Percentiles rank a stretch among this genome's conserved stretches.
Conservation (phyloP, 2,888 invertebrate genomes). For the Aporophyla lueneburgensis region DNA sequence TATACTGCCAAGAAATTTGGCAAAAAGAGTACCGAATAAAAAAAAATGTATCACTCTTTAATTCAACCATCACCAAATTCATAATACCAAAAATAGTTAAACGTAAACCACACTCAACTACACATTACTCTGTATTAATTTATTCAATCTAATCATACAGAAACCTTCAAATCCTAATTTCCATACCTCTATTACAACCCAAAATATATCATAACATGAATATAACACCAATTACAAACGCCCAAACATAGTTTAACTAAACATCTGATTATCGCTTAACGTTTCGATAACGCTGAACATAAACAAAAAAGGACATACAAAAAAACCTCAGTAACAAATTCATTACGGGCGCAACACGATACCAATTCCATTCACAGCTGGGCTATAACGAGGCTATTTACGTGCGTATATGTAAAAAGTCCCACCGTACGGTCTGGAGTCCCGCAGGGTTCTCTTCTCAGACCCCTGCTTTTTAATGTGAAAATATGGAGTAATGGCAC, state of each 20-base stretch:
- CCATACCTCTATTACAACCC: constrained; percentile 55
- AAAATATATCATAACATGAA: constrained; percentile 62
- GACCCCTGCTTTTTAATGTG: constrained; percentile 80
- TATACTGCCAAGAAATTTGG: no score
- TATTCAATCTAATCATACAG: constrained; percentile 51
- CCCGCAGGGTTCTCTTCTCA: constrained; percentile 81
- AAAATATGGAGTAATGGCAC: constrained; percentile 86
- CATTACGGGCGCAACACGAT: constrained; percentile 85
- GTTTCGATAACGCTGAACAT: constrained; percentile 69
- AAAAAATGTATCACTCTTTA: background rate
- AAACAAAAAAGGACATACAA: constrained; percentile 72
- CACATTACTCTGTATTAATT: constrained; percentile 31
- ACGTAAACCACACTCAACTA: constrained; percentile 1
- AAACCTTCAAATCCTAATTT: constrained; percentile 53
- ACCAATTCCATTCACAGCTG: constrained; percentile 89
- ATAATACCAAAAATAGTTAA: background rate
- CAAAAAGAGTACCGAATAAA: background rate
- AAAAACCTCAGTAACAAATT: constrained; percentile 81
- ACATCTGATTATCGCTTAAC: constrained; percentile 65
- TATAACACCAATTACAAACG: constrained; percentile 65
- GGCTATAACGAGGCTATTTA: constrained; percentile 84
- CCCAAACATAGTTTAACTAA: constrained; percentile 58
- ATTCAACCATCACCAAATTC: background rate
- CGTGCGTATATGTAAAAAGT: constrained; percentile 78
- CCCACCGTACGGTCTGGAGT: constrained; percentile 69